Evolutionary conservation across 2,888 invertebrate genomes (phyloP), one percentile per base, ranked within the genome.

Genomic region (Heterodera filipjevi): DNA sequence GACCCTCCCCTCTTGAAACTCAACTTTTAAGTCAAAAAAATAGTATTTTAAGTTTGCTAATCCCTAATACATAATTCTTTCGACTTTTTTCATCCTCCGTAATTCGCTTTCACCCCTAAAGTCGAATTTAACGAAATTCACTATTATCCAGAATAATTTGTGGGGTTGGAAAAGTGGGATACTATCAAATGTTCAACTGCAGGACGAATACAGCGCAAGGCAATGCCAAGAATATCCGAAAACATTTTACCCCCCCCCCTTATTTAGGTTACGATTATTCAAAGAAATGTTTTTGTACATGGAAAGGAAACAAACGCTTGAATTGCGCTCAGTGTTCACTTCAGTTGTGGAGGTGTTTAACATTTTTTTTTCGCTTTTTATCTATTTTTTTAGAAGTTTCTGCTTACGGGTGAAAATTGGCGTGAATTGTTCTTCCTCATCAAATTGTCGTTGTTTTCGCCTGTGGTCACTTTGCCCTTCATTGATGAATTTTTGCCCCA

Each of bases 401-500:
- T 64, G 2, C 30, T 6, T 12, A 64, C 75, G 16, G 46, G 22
- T 14, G 75, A 75, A 3, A 75, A 75, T 35, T 32, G 66, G 53
- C 66, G 46, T 1, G 75, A 75, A 64, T 75, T 75, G 46, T 32
- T 75, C 46, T 75, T 75, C 19, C 53, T 75, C 16, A 22, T 75
- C 30, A 75, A 75, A 75, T 75, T 75, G 35, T 49, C 75, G 8
- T 46, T 75, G 32, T 46, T 59, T n/a, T 64, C 53, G 44, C 75
- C 75, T 10, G 64, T 32, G 33, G 33, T 75, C 22, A n/a, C 33
- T 32, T 46, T 30, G 19, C 75, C 75, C 10, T 75, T 39, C 68
- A 44, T 44, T 27, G 33, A 75, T 27, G 75, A 75, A 46, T 44
- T 75, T 19, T 32, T 75, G 19, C 75, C 44, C 12, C 33, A 33